Evolutionary conservation across 2,797 vertebrate species (phyloP).

Genomic region (Propithecus deckenii): DNA sequence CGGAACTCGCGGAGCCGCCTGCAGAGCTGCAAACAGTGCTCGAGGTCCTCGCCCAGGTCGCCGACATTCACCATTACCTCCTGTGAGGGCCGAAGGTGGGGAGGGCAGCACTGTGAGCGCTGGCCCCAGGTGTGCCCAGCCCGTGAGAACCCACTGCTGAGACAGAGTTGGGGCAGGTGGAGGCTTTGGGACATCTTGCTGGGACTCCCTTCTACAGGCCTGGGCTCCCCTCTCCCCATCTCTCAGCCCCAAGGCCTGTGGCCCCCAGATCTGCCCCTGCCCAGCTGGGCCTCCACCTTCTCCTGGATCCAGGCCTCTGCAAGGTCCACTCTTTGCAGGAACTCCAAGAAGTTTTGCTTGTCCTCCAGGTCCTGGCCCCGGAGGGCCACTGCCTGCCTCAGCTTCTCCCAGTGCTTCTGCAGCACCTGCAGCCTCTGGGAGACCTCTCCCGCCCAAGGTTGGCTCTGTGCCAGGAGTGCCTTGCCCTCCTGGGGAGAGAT

Average conservation of each 20-base stretch:
- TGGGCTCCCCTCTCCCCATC: not conserved
- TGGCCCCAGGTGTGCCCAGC: not conserved
- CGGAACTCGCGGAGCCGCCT: constrained; percentile 89
- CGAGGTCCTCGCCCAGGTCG: constrained; percentile 90
- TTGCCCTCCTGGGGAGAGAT: constrained; percentile 86
- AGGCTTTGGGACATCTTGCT: not conserved
- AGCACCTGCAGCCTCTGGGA: constrained; percentile 81
- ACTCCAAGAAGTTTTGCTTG: constrained; percentile 90
- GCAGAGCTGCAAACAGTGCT: constrained; percentile 91
- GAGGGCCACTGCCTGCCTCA: constrained; percentile 86
- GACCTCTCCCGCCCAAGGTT: constrained; percentile 84
- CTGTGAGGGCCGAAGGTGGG: constrained; percentile 77
- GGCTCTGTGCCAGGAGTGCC: constrained; percentile 85
- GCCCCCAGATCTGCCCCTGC: not conserved
- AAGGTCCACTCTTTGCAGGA: constrained; percentile 92
- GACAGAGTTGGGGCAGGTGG: not conserved
- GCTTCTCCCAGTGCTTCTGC: constrained; percentile 88
- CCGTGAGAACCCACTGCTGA: not conserved
- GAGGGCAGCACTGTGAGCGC: not conserved
- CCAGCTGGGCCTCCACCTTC: constrained; percentile 84
- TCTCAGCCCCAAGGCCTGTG: not conserved
- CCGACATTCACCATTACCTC: constrained; percentile 91
- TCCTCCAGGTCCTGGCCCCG: constrained; percentile 90
- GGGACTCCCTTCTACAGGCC: not conserved
- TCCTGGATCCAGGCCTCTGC: constrained; percentile 94